These are phyloP conservation scores for Setipinna tenuifilis DNA, from an alignment of 2,797 vertebrate species.

Conservation along the genomic window DNA sequence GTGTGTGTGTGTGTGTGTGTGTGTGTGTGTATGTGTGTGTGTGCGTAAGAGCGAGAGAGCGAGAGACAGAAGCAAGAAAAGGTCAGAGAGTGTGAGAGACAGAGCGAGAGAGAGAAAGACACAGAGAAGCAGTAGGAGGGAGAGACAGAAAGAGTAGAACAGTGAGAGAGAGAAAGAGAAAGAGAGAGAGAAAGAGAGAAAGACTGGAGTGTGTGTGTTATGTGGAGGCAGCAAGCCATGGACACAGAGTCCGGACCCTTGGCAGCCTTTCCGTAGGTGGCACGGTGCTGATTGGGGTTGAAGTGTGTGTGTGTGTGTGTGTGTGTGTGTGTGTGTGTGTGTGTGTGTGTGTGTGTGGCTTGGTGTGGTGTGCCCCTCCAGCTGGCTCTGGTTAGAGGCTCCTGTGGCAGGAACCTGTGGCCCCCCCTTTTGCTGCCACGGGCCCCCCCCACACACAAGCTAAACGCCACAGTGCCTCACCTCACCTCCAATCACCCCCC, in stretches of 20 bases:
- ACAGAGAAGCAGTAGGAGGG: constrained; percentile 58
- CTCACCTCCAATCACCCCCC: constrained; percentile 31
- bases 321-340: too few species aligned
- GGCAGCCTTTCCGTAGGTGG: too few species aligned
- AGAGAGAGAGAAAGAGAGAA: neutral
- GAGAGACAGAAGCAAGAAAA: neutral
- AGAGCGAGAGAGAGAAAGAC: constrained; percentile 64
- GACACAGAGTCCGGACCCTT: neutral
- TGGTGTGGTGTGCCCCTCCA: constrained; percentile 63
- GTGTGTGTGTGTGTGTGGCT: neutral
- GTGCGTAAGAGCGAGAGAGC: constrained; percentile 57
- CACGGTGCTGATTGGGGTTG: neutral
- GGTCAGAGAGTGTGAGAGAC: constrained; percentile 46
- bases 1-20: constrained; percentile 32
- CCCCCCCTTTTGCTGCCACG: constrained; percentile 53
- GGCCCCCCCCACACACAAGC: constrained; percentile 27
- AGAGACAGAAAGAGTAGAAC: constrained; percentile 58
- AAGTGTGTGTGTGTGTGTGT: too few species aligned
- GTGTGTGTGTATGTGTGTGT: neutral
- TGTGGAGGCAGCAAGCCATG: neutral
- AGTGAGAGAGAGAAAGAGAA: neutral
- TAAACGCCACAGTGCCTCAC: constrained; percentile 44
- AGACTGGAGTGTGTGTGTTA: neutral
- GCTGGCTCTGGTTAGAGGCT: constrained; percentile 82
- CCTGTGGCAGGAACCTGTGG: constrained; percentile 66